phyloP scores from a whole-genome alignment of 1,140 invertebrate species.

The Apocrypta bakeri region DNA sequence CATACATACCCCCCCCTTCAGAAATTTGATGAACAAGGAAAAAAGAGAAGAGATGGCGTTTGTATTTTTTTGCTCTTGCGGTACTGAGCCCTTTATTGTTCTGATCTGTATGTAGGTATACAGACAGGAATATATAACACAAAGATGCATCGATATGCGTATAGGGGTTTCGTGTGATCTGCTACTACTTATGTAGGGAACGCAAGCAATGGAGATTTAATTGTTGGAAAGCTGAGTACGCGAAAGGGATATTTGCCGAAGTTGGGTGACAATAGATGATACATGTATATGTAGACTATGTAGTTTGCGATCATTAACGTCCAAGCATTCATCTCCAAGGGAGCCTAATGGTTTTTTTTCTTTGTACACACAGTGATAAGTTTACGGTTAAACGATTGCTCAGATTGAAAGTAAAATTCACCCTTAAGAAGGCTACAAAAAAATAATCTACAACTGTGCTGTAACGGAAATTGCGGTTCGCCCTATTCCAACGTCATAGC shows the following conservation, averaged over 20 bases:
- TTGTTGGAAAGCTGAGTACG: neutral
- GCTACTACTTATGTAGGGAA: neutral
- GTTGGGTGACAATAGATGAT: neutral
- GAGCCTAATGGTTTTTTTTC: neutral
- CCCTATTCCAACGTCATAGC: neutral
- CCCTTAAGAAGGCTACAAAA: neutral
- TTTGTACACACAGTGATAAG: too few species aligned
- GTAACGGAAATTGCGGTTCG: slow-evolving; percentile 9
- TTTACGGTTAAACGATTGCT: too few species aligned
- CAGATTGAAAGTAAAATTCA: neutral
- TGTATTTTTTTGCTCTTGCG: neutral
- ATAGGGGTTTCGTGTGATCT: neutral
- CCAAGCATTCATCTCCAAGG: neutral
- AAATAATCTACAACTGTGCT: neutral
- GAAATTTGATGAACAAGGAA: neutral
- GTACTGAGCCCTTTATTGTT: neutral
- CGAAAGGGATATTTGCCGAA: neutral
- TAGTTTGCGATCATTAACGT: neutral
- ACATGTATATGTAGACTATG: too few species aligned
- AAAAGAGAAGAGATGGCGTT: neutral
- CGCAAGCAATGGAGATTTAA: slow-evolving; percentile 1
- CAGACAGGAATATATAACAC: neutral
- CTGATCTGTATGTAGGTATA: neutral
- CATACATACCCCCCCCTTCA: neutral
- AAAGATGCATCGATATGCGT: neutral